These are phyloP conservation scores for Nipponacmea schrenckii DNA, from an alignment of 2,888 invertebrate species.

Conservation along the genomic window DNA sequence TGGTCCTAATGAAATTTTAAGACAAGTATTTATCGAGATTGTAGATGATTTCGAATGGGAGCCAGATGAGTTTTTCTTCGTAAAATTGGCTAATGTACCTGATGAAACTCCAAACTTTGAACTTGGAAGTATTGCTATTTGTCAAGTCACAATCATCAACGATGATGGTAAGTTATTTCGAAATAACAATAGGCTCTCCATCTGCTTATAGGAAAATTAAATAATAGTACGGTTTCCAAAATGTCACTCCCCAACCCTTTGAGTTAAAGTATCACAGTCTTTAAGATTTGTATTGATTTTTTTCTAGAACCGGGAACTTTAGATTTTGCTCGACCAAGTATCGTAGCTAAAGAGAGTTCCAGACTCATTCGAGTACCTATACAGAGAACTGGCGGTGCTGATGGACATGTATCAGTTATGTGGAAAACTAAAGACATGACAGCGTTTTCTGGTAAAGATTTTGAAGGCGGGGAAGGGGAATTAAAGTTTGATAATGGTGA, in stretches of 20 bases:
- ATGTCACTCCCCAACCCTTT: too few relatives aligned
- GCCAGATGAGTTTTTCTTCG: slow-evolving; percentile 74
- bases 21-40: slow-evolving; percentile 70
- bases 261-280: too few relatives aligned
- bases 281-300: background rate
- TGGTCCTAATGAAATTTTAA: slow-evolving; percentile 70
- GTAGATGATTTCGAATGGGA: slow-evolving; percentile 74
- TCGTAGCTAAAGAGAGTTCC: slow-evolving; percentile 72
- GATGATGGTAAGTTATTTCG: slow-evolving; percentile 71
- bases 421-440: slow-evolving; percentile 73
- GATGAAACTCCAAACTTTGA: slow-evolving; percentile 59
- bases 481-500: slow-evolving; percentile 68
- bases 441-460: slow-evolving; percentile 72
- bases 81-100: slow-evolving; percentile 66
- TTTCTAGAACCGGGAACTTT: slow-evolving; percentile 72
- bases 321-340: slow-evolving; percentile 72
- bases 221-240: too few relatives aligned
- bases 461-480: slow-evolving; percentile 71
- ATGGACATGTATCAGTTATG: slow-evolving; percentile 71
- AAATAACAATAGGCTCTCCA: background rate
- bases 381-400: slow-evolving; percentile 70
- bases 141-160: slow-evolving; percentile 73
- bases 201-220: background rate
- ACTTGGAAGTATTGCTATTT: slow-evolving; percentile 71
- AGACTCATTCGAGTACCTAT: slow-evolving; percentile 71